Percentiles rank a stretch among this genome's conserved stretches.
These are phyloP conservation scores for Malurus cyaneus DNA, from an alignment of 2,113 vertebrate species.

Conservation along the genomic window DNA sequence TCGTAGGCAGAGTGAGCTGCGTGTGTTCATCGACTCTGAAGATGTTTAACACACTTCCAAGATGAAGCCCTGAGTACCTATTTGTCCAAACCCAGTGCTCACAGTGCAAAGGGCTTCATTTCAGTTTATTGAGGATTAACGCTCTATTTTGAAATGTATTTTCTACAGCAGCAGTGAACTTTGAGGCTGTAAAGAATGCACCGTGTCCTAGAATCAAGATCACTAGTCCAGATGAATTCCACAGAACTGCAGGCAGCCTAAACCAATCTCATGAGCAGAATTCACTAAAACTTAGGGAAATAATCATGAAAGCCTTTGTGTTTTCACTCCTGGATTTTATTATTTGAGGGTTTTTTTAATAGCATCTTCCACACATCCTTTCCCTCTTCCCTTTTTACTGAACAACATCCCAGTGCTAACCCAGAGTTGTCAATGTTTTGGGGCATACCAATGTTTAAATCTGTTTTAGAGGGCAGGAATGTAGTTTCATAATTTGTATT, in stretches of 20 bases:
- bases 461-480: background rate
- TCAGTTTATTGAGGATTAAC: background rate
- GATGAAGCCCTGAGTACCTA: background rate
- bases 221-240: background rate
- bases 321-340: background rate
- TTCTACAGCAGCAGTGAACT: background rate
- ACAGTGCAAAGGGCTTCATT: background rate
- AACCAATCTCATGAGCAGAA: background rate
- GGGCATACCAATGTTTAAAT: background rate
- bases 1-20: background rate
- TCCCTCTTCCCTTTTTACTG: background rate
- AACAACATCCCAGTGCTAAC: background rate
- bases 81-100: background rate
- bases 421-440: background rate
- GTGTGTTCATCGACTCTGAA: background rate
- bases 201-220: background rate
- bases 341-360: background rate
- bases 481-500: background rate
- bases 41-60: background rate
- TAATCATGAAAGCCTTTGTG: accelerated
- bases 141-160: background rate
- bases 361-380: background rate
- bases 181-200: background rate
- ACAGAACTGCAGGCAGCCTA: background rate
- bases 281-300: background rate